phyloP scores from a whole-genome alignment of 2,113 vertebrate genomes.

The Cnemophilus loriae region DNA sequence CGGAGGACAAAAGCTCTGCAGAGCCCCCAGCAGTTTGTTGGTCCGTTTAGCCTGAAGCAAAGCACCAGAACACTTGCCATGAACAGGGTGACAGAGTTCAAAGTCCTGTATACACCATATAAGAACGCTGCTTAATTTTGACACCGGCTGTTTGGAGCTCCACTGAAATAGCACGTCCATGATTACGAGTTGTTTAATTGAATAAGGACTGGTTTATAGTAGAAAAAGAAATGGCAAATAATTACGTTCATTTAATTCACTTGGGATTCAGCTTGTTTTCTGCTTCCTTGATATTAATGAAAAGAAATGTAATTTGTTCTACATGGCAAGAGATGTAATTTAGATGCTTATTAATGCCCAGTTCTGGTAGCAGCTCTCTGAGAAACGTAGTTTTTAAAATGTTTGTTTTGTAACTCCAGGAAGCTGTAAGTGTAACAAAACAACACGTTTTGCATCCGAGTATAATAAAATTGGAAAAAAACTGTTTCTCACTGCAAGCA shows the following conservation, averaged over 20 bases:
- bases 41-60: background rate
- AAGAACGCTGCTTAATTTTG: background rate
- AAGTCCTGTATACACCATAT: background rate
- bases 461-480: background rate
- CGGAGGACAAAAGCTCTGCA: background rate
- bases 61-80: background rate
- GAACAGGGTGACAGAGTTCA: background rate
- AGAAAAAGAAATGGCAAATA: constrained; percentile 55
- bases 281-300: constrained; percentile 74
- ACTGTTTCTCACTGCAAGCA: background rate
- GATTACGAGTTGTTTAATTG: constrained; percentile 55
- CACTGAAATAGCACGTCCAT: background rate
- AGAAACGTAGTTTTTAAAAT: constrained; percentile 61
- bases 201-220: constrained; percentile 62
- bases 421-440: constrained; percentile 45
- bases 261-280: constrained; percentile 68
- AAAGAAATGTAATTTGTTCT: constrained; percentile 78
- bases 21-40: background rate
- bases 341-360: constrained; percentile 70
- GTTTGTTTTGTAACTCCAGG: constrained; percentile 57
- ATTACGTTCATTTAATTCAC: constrained; percentile 56
- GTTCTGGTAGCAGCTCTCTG: constrained; percentile 41
- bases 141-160: background rate
- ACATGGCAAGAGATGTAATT: constrained; percentile 71
- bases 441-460: background rate